Base-by-base conservation (phyloP, 2,888 invertebrate species). In the Tortrix viridana region DNA sequence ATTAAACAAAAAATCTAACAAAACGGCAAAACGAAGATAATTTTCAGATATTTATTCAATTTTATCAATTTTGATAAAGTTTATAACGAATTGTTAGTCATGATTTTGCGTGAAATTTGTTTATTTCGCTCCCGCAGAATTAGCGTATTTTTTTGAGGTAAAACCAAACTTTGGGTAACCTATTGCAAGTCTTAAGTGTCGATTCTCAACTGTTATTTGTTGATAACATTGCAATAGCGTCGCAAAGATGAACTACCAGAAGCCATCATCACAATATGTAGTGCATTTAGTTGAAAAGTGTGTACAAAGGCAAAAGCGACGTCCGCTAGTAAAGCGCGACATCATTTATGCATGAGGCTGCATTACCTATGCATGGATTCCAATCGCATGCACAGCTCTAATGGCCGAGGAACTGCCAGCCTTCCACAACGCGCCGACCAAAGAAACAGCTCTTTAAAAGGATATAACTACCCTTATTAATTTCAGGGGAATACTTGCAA, bases 291-390 rank as follows among this genome's bases (percentile, higher is more conserved):
- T 63, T 58, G 78, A 80, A 79, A 76, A 70, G 73, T 71, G 77
- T 67, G 68, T 76, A 76, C 75, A 82, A 77, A 83, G 76, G 80
- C 76, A 81, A 81, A 81, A 78, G 73, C 79, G 74, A 78, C 73
- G 76, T 74, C 72, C 69, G 74, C 72, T 74, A 79, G 81, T 81
- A 80, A 83, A 80, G 81, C 74, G 79, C 81, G 78, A 79, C 81
- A 83, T 85, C 82, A 81, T 77, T 80, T 86, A 89, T 88, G 87
- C 80, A 88, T 86, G 86, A 86, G 82, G 73, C 73, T 80, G 79
- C 81, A 88, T 88, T 86, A n/a, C n/a, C n/a, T n/a, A 86, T 88
- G 84, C 84, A 88, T 85, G 85, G 79, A 82, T 82, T 82, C 82
- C 84, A 81, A 82, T 82, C 80, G 79, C 74, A 75, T 77, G 67